Conservation (phyloP, 2,888 invertebrate species). For the Lottia gigantea region DNA sequence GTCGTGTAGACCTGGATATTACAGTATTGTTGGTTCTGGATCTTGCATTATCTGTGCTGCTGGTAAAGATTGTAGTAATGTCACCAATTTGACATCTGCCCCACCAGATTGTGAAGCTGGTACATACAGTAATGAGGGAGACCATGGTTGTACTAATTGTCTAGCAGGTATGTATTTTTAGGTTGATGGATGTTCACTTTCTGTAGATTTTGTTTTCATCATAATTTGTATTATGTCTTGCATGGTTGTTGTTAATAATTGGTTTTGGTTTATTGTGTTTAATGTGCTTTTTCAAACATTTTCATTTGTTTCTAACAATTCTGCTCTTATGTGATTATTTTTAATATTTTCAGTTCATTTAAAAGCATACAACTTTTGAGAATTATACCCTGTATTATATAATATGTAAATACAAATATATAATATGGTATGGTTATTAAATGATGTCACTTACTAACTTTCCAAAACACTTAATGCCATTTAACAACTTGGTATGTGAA, state of each 20-base stretch:
- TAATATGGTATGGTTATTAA: no score
- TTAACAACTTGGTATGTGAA: no score
- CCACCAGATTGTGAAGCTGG: constrained; percentile 49
- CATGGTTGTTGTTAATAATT: neutral
- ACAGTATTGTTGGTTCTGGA: constrained; percentile 20
- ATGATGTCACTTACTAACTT: no score
- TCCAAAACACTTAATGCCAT: no score
- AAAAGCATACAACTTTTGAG: no score
- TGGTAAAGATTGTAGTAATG: constrained; percentile 28
- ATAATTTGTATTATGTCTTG: neutral
- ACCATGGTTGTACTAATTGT: constrained; percentile 46
- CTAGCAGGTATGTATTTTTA: constrained; percentile 38
- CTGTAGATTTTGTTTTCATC: neutral
- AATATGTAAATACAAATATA: no score
- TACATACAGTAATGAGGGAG: constrained; percentile 45
- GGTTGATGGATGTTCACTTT: neutral
- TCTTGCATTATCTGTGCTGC: constrained; percentile 29
- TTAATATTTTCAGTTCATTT: no score
- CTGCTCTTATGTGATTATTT: neutral
- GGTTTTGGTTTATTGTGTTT: neutral
- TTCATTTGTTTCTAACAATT: neutral
- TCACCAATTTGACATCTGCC: constrained; percentile 34
- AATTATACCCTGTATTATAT: no score
- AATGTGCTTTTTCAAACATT: neutral
- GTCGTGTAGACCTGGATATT: constrained; percentile 23